Evolutionary conservation across 2,113 vertebrate genomes (phyloP), one percentile per base, ranked within the genome.

Genomic region (Aepyceros melampus): DNA sequence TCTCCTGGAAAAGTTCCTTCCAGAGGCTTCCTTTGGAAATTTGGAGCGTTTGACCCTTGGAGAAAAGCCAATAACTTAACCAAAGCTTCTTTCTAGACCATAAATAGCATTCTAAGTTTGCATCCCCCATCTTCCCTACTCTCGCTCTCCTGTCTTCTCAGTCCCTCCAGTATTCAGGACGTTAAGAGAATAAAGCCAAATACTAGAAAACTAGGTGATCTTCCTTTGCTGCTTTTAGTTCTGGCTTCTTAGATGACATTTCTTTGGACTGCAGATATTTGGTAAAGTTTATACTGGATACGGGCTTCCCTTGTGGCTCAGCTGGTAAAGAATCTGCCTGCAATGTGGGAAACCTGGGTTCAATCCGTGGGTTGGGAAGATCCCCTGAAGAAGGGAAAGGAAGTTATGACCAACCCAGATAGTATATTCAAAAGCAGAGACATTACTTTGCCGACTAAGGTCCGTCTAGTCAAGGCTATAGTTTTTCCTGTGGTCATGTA

Each of bases 1-100:
- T 90, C 94, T 98, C 85, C 92, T 89, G 49, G 78, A 96, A 92
- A 94, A 76, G 15, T 94, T 92, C 51, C 90, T 96, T 92, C 58
- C 90, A 88, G 45, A 40, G 85, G 49, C 51, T 98, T 97, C 81
- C 91, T 95, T 82, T 89, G 94, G 94, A 94, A 98, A 92, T 94
- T 93, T 81, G 62, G 91, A 96, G 17, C 27, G 45, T 93, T 91
- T 97, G 56, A 64, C 51, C 29, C 56, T 95, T 96, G 97, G 71
- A 95, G 47, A 96, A 96, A 85, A 95, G 90, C 95, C 97, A 98
- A 13, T 40, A 88, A 90, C 36, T 85, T 91, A 96, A 76, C 3
- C 56, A 76, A 96, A 95, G 85, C 89, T 12, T 97, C 60, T 60
- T 95, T n/a, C 33, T 95, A 83, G 33, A 82, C 76, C 85, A 83